Conservation (phyloP, 2,888 invertebrate species). For the Ectropis crepuscularia region DNA sequence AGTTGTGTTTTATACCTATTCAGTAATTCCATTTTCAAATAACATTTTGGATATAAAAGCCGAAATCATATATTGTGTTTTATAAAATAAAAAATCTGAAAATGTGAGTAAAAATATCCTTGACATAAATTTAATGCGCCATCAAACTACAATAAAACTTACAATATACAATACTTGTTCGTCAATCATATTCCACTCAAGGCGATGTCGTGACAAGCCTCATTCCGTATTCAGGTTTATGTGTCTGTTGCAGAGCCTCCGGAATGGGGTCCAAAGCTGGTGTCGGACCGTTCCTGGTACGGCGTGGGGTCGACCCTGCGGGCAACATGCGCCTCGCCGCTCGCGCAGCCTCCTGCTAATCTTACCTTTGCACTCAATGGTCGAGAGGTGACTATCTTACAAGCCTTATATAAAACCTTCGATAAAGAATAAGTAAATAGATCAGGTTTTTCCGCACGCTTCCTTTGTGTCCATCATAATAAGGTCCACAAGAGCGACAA, state of each 20-base stretch:
- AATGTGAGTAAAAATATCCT: neutral
- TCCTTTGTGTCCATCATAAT: no score
- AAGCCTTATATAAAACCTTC: no score
- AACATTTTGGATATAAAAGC: no score
- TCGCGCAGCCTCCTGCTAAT: conserved; percentile 88
- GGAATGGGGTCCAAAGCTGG: conserved; percentile 86
- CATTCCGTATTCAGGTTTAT: conserved; percentile 38
- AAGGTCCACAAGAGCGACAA: no score
- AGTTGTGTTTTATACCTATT: no score
- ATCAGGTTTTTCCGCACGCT: no score
- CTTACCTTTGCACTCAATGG: conserved; percentile 89
- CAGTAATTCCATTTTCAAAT: no score
- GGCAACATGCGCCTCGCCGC: conserved; percentile 88
- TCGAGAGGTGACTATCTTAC: conserved; percentile 72
- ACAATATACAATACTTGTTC: conserved; percentile 14
- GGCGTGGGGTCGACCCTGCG: conserved; percentile 88
- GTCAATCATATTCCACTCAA: conserved; percentile 31
- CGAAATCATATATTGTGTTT: no score
- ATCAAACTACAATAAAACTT: conserved; percentile 19
- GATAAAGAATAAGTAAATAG: no score
- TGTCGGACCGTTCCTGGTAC: conserved; percentile 88
- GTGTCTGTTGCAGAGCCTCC: conserved; percentile 86
- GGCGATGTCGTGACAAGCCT: conserved; percentile 32
- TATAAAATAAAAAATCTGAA: neutral
- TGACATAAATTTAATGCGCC: conserved; percentile 5